Percentiles rank a stretch among this genome's conserved stretches.
These are phyloP conservation scores for Cromileptes altivelis DNA, from an alignment of 2,113 vertebrate species.

Conservation along the genomic window DNA sequence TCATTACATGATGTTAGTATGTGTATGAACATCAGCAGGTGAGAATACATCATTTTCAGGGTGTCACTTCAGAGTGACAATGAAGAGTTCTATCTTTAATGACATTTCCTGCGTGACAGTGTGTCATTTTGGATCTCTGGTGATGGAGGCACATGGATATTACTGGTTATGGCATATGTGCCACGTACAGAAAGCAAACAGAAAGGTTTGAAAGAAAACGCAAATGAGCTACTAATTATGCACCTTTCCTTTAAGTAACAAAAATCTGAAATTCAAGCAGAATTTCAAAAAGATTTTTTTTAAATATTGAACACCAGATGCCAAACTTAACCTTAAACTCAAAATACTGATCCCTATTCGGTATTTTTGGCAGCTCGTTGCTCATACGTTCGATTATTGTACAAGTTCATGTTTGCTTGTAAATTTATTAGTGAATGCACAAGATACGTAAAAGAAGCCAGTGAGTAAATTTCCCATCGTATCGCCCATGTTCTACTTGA, in stretches of 20 bases:
- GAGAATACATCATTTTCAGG: neutral
- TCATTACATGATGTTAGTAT: neutral
- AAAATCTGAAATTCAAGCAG: too few relatives aligned
- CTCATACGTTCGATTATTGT: neutral
- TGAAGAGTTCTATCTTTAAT: neutral
- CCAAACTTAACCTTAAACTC: neutral
- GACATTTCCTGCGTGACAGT: slow-evolving; percentile 10
- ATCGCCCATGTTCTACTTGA: slow-evolving; percentile 38
- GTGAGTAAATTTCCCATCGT: slow-evolving; percentile 20
- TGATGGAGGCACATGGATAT: neutral
- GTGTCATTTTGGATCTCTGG: neutral
- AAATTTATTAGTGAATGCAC: slow-evolving; percentile 18
- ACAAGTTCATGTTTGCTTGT: neutral
- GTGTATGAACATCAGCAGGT: neutral
- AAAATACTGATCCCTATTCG: neutral
- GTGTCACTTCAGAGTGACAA: neutral
- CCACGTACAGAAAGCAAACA: neutral
- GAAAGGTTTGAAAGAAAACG: neutral
- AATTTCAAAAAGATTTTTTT: too few relatives aligned
- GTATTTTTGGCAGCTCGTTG: neutral
- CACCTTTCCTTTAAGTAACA: neutral
- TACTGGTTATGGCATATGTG: neutral
- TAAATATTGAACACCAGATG: too few relatives aligned
- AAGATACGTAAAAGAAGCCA: neutral
- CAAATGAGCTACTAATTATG: neutral